phyloP scores from a whole-genome alignment of 2,113 vertebrate species.

The Eubucco bourcierii region DNA sequence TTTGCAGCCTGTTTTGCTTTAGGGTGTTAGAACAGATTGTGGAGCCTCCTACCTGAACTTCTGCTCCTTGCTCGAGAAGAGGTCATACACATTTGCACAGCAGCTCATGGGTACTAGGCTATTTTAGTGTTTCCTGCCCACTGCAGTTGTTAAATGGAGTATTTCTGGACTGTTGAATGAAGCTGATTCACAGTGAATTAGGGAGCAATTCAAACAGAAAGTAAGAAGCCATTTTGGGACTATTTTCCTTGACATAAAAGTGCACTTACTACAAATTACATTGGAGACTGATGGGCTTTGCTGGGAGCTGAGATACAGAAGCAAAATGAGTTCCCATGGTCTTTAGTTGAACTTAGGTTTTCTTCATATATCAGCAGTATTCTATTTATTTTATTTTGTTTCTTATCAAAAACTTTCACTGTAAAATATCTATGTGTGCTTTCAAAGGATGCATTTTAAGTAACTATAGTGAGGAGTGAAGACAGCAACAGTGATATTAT shows the following conservation, averaged over 20 bases:
- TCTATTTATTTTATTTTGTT: background rate
- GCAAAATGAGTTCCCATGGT: background rate
- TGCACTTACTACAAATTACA: background rate
- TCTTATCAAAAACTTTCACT: background rate
- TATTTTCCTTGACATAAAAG: background rate
- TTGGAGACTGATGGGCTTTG: background rate
- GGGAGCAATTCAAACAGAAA: slow-evolving; percentile 24
- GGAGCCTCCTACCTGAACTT: background rate
- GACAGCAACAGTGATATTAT: background rate
- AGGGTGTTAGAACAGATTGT: background rate
- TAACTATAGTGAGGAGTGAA: background rate
- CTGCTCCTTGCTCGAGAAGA: background rate
- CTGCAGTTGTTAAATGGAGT: background rate
- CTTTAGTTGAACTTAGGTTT: background rate
- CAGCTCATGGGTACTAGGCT: background rate
- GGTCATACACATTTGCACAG: background rate
- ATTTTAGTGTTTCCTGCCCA: background rate
- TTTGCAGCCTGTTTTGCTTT: background rate
- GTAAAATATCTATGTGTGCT: background rate
- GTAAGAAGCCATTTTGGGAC: background rate
- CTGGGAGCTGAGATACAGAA: background rate
- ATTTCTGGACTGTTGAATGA: background rate
- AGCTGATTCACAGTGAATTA: slow-evolving; percentile 28
- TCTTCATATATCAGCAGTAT: background rate
- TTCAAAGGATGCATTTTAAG: background rate